A percentile compares a stretch with the other conserved stretches of the same genome.
Conservation (phyloP, 2,797 vertebrate genomes). For the Hylomyscus alleni region DNA sequence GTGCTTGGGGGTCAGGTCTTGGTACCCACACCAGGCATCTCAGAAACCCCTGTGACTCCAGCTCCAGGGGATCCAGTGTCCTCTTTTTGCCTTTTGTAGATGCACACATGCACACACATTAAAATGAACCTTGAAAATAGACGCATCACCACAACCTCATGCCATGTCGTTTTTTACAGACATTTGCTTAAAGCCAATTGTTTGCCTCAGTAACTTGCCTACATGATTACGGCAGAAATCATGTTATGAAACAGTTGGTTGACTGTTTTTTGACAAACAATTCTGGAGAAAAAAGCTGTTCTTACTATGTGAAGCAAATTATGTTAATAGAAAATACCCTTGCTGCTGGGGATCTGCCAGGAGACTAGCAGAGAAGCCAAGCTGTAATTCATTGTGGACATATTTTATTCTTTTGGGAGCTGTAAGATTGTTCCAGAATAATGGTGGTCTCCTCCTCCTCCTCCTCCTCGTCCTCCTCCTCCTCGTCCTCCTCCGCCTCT, state of each 20-base stretch:
- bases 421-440: background rate
- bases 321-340: background rate
- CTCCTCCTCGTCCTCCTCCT: background rate
- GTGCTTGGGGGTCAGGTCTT: background rate
- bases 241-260: background rate
- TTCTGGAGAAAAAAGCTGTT: constrained; percentile 28
- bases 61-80: background rate
- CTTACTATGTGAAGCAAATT: background rate
- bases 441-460: background rate
- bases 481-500: no score
- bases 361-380: background rate
- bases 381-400: background rate
- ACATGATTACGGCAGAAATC: background rate
- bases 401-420: background rate
- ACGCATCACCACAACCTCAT: background rate
- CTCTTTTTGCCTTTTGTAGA: background rate
- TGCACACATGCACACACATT: background rate
- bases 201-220: background rate
- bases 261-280: constrained; percentile 5
- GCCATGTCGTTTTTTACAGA: background rate
- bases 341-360: background rate
- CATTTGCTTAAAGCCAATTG: background rate
- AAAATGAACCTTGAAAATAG: background rate
- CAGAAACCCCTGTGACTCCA: no score
- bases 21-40: background rate